These are phyloP conservation scores for Parotocinclus haroldoi DNA, from an alignment of 2,797 vertebrate genomes.

Conservation along the genomic window DNA sequence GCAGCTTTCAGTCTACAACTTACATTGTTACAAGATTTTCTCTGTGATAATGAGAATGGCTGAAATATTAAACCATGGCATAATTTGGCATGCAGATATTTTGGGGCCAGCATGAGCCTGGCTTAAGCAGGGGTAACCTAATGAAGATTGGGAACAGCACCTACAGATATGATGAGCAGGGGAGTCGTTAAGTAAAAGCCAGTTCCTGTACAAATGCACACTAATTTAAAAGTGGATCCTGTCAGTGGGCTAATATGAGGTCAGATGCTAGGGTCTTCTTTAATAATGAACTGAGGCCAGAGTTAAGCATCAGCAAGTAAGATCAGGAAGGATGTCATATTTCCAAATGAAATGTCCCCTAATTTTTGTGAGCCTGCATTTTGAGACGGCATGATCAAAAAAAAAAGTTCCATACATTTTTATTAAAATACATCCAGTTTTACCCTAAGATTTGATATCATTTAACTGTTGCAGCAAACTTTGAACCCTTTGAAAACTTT, in stretches of 20 bases:
- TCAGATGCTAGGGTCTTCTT: not conserved
- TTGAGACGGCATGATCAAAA: no score
- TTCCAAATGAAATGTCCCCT: no score
- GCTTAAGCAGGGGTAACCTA: conserved; percentile 1
- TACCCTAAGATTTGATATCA: no score
- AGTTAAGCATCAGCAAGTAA: not conserved
- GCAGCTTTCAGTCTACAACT: conserved; percentile 9
- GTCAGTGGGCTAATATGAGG: conserved; percentile 6
- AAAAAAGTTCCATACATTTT: no score
- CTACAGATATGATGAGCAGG: conserved; percentile 15
- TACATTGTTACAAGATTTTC: conserved; percentile 20
- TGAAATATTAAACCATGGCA: conserved; percentile 9
- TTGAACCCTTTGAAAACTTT: no score
- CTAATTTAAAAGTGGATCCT: not conserved
- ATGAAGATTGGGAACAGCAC: conserved; percentile 13
- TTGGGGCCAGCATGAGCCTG: not conserved
- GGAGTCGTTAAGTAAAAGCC: not conserved
- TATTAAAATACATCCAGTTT: no score
- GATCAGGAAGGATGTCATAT: not conserved
- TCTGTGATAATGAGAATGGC: conserved; percentile 10
- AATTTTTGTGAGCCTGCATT: no score
- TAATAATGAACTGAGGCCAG: conserved; percentile 5
- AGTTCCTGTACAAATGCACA: not conserved
- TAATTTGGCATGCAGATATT: conserved; percentile 10
- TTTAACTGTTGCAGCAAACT: no score